Base-by-base conservation (phyloP, 2,797 vertebrate species). In the Eremophila alpestris region DNA sequence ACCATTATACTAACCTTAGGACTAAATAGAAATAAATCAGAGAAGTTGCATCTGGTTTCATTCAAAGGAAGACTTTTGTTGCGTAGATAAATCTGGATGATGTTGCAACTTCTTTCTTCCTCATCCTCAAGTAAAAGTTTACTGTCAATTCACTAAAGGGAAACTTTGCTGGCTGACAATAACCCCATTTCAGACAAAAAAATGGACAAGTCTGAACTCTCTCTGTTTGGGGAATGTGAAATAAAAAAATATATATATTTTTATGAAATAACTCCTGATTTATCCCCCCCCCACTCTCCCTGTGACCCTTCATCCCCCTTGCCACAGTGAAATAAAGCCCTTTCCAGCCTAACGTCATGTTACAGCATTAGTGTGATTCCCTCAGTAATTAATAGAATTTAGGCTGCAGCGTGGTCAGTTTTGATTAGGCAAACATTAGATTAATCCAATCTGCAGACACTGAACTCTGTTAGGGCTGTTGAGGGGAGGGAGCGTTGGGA, bases 371-470 rank as follows among this genome's bases (percentile, higher is more conserved):
- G 94, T 59, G 95, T 79, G 95, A 97, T 97, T 97, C 96, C 96
- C 94, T 87, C 89, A 96, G 97, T 98, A 98, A 98, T 98, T 98
- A 98, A 98, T 98, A 97, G 97, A 97, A 95, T 96, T 97, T 97
- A 87, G 96, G 97, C 96, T 95, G 96, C 97, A 95, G 97, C 87
- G 75, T 97, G 94, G 97, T 98, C 97, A 96, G 96, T 97, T 98
- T 96, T 98, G 97, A 98, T 98, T 97, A 98, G 94, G 97, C 96
- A 96, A 97, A 98, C 96, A 95, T 98, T 97, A 97, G 96, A 98
- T 97, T 98, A 98, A 98, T 98, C 98, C 97, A 96, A 94, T 95
- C 96, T 98, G 97, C 96, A 95, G 95, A 97, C 95, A 91, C 97
- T 97, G 95, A 95, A 97, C 95, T 96, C 97, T 96, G 93, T 93